Conservation (phyloP, 1,140 invertebrate species). For the Coelopa frigida region DNA sequence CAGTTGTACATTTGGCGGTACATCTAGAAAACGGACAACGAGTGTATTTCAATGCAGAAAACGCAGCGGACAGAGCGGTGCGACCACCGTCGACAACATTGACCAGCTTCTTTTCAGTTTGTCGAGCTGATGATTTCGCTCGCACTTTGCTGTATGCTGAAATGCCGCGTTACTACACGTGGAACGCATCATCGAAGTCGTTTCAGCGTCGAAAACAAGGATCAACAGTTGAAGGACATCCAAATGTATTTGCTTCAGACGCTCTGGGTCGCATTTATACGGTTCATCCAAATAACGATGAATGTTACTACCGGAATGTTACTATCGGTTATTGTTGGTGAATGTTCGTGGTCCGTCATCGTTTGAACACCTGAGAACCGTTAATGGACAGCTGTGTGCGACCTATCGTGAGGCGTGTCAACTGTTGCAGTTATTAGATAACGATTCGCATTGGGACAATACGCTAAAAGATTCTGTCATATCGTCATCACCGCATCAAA, state of each 20-base stretch:
- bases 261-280: conserved; percentile 29
- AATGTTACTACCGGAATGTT: too few relatives aligned
- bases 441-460: conserved; percentile 35
- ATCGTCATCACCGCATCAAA: conserved; percentile 30
- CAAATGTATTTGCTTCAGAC: conserved; percentile 33
- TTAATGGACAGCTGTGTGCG: conserved; percentile 35
- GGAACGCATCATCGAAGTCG: conserved; percentile 16
- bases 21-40: conserved; percentile 40
- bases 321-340: conserved; percentile 24
- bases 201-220: conserved; percentile 13
- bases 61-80: conserved; percentile 8
- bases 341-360: conserved; percentile 42
- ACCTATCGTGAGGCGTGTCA: conserved; percentile 44
- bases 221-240: conserved; percentile 17
- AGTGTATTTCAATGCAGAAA: conserved; percentile 1
- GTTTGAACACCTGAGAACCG: conserved; percentile 40
- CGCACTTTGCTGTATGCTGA: conserved; percentile 45
- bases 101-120: conserved; percentile 35
- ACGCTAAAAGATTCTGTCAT: conserved; percentile 29
- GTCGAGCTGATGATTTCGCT: conserved; percentile 31
- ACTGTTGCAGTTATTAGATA: conserved; percentile 34
- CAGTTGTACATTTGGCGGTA: conserved; percentile 38
- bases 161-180: conserved; percentile 29
- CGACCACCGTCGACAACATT: conserved; percentile 28
- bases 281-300: conserved; percentile 8